A percentile compares a stretch with the other conserved stretches of the same genome.
phyloP scores from a whole-genome alignment of 2,888 invertebrate species.

The Julus scanicus region DNA sequence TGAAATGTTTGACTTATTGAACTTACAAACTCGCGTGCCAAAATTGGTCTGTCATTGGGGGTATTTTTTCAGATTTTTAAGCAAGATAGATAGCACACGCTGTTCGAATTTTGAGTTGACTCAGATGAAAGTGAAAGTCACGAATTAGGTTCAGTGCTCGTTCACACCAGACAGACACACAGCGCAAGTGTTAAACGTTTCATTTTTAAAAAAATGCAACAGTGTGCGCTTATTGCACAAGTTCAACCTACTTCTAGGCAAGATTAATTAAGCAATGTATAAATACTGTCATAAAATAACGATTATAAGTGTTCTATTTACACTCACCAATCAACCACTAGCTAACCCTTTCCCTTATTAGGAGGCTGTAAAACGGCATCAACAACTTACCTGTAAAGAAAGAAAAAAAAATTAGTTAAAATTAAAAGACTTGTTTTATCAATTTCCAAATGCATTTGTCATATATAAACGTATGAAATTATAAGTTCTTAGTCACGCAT shows the following conservation, averaged over 20 bases:
- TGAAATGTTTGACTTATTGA: background rate
- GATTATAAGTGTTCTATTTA: background rate
- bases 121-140: constrained; percentile 13
- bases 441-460: background rate
- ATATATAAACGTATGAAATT: background rate
- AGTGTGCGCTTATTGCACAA: background rate
- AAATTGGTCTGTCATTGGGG: background rate
- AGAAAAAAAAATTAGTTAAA: background rate
- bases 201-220: background rate
- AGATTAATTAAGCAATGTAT: background rate
- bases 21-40: background rate
- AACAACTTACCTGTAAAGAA: constrained; percentile 13
- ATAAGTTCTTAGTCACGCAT: background rate
- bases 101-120: background rate
- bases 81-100: background rate
- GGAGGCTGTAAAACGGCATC: background rate
- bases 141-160: constrained; percentile 17
- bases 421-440: background rate
- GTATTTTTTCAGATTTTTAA: constrained; percentile 14
- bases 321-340: background rate
- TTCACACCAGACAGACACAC: background rate
- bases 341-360: background rate
- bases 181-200: constrained; percentile 11
- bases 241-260: background rate
- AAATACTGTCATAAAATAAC: background rate